These are phyloP conservation scores for Odontesthes bonariensis DNA, from an alignment of 2,113 vertebrate genomes.

Conservation along the genomic window DNA sequence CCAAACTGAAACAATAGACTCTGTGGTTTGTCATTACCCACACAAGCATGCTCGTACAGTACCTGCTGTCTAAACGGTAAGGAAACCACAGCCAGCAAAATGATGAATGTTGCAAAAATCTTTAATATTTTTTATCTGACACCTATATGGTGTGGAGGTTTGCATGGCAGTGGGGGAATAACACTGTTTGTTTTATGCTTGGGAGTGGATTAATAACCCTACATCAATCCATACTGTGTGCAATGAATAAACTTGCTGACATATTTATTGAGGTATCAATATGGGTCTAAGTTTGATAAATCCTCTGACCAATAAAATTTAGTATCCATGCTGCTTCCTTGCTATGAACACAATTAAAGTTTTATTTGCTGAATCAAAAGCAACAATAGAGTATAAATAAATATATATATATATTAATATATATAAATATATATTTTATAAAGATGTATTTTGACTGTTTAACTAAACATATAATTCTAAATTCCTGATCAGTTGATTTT, in stretches of 20 bases:
- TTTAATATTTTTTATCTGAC: neutral
- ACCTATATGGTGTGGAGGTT: neutral
- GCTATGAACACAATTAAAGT: too few species aligned
- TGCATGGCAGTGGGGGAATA: neutral
- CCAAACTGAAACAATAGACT: neutral
- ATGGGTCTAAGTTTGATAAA: slow-evolving; percentile 1
- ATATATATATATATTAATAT: too few species aligned
- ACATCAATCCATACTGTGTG: neutral
- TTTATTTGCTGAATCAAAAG: too few species aligned
- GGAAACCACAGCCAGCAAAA: too few species aligned
- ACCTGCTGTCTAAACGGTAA: too few species aligned
- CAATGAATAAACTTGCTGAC: neutral
- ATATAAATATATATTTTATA: too few species aligned
- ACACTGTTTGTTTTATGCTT: neutral
- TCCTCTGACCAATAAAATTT: neutral
- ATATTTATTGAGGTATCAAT: slow-evolving; percentile 4
- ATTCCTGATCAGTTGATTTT: neutral
- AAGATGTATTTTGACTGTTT: slow-evolving; percentile 3
- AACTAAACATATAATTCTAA: neutral
- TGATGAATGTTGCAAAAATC: too few species aligned
- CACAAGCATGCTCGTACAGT: neutral
- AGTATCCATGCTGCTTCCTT: neutral
- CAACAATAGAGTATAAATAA: too few species aligned
- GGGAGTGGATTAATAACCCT: neutral
- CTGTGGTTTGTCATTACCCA: neutral